Evolutionary conservation across 1,140 invertebrate genomes (phyloP).

Genomic region (Oppia nitens): DNA sequence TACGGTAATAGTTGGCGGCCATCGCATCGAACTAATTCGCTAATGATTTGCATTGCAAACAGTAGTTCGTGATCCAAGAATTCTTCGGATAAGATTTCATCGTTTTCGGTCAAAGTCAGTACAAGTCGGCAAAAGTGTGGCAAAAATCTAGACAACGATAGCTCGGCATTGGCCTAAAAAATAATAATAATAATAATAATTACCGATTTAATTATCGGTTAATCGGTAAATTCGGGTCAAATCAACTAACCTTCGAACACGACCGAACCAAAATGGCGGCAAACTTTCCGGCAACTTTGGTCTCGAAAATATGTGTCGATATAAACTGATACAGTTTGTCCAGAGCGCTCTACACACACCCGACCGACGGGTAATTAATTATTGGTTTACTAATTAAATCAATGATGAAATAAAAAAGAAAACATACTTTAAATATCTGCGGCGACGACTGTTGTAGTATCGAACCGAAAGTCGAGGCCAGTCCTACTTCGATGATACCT

Average conservation of each 20-base stretch:
- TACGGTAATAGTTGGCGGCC: conserved; percentile 43
- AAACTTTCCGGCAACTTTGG: conserved; percentile 57
- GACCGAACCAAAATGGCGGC: conserved; percentile 47
- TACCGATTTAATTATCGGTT: conserved; percentile 10
- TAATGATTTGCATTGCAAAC: conserved; percentile 56
- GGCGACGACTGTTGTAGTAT: conserved; percentile 45
- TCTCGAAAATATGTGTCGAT: conserved; percentile 53
- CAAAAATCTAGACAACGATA: conserved; percentile 49
- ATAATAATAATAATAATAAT: conserved; percentile 17
- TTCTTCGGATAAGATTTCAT: conserved; percentile 47
- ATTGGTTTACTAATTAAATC: no score
- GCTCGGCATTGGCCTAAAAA: conserved; percentile 36
- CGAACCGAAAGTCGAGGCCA: conserved; percentile 46
- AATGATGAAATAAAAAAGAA: conserved; percentile 8
- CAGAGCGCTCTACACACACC: conserved; percentile 41
- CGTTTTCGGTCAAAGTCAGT: conserved; percentile 36
- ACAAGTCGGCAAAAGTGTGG: conserved; percentile 47
- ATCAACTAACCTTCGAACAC: conserved; percentile 41
- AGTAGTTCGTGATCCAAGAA: conserved; percentile 57
- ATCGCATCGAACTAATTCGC: conserved; percentile 42
- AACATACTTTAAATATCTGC: conserved; percentile 29
- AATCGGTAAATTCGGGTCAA: conserved; percentile 11
- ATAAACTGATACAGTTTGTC: conserved; percentile 55
- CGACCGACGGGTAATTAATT: conserved; percentile 35
- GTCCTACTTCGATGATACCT: conserved; percentile 44